A percentile compares a stretch with the other conserved stretches of the same genome.
Conservation (phyloP, 2,888 invertebrate genomes). For the Eupithecia vulgata region DNA sequence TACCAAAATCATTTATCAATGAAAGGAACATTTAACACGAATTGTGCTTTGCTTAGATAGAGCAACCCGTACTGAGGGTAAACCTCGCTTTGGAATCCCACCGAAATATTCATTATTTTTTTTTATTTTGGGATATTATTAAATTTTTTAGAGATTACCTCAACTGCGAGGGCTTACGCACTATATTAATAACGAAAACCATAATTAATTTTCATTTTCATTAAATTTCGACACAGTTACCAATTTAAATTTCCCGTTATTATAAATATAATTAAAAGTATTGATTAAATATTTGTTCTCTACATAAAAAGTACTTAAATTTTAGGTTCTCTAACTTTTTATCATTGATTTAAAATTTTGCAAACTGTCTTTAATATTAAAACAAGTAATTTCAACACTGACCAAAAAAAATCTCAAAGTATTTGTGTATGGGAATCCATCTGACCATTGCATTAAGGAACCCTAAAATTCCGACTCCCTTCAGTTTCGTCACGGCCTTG, state of each 20-base stretch:
- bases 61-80: too few relatives aligned
- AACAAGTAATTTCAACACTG: not conserved
- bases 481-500: slow-evolving; percentile 87
- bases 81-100: too few relatives aligned
- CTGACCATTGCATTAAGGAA: slow-evolving; percentile 8
- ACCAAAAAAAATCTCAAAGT: not conserved
- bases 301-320: not conserved
- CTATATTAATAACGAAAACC: too few relatives aligned
- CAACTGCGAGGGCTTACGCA: too few relatives aligned
- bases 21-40: not conserved
- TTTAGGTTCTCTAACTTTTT: not conserved
- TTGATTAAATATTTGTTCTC: too few relatives aligned
- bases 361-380: not conserved
- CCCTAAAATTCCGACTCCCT: slow-evolving; percentile 34
- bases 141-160: too few relatives aligned
- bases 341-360: not conserved
- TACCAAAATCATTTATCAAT: not conserved
- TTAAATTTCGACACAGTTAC: not conserved
- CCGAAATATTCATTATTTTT: too few relatives aligned
- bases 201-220: not conserved
- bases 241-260: not conserved
- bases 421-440: not conserved
- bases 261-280: too few relatives aligned
- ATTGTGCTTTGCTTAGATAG: not conserved
- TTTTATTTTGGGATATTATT: too few relatives aligned